Evolutionary conservation across 2,113 vertebrate species (phyloP).

Genomic region (Chitala chitala): DNA sequence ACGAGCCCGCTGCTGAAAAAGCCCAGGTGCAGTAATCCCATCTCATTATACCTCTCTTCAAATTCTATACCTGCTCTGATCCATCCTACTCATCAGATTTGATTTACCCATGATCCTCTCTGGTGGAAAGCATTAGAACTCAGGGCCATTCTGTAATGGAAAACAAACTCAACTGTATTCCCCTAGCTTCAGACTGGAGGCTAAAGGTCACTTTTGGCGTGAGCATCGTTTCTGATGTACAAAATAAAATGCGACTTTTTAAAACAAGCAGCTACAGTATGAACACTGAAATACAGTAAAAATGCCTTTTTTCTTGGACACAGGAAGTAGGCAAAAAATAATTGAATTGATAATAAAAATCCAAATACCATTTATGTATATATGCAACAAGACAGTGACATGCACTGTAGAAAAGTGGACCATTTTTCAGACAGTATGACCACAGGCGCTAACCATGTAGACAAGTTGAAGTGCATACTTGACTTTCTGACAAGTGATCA

Average conservation of each 20-base stretch:
- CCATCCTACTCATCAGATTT: slow-evolving; percentile 26
- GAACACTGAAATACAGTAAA: too few relatives aligned
- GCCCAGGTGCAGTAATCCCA: slow-evolving; percentile 34
- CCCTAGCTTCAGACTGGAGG: not conserved
- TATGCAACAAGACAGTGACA: too few relatives aligned
- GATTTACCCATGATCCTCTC: slow-evolving; percentile 22
- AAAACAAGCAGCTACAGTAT: not conserved
- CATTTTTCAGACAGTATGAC: not conserved
- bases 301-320: too few relatives aligned
- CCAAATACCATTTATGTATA: too few relatives aligned
- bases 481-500: slow-evolving; percentile 8
- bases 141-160: not conserved
- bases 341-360: too few relatives aligned
- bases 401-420: not conserved
- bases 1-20: not conserved
- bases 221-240: not conserved
- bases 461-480: not conserved
- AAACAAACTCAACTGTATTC: slow-evolving; percentile 2
- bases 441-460: not conserved
- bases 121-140: not conserved
- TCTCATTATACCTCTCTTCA: slow-evolving; percentile 27
- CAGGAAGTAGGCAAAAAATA: too few relatives aligned
- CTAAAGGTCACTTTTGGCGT: not conserved
- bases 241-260: not conserved
- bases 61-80: slow-evolving; percentile 32